A percentile compares a stretch with the other conserved stretches of the same genome.
phyloP scores from a whole-genome alignment of 92 coral and sea anemone species.

The Parazoanthus swiftii region DNA sequence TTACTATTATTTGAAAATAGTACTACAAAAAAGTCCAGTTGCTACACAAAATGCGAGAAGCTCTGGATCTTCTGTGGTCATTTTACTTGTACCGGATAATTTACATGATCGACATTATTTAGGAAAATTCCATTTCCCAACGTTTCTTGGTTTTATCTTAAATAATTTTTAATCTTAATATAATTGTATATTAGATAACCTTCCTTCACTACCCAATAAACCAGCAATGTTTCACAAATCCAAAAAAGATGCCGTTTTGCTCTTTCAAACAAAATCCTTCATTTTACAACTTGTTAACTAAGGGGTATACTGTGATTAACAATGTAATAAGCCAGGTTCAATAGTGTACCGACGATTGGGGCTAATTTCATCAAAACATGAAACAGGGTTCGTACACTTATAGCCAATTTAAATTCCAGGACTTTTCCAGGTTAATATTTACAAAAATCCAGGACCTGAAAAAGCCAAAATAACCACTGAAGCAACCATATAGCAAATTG shows the following conservation, averaged over 20 bases:
- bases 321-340: too few species aligned
- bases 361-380: too few species aligned
- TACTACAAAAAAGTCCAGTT: conserved; percentile 57
- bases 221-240: neutral
- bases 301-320: too few species aligned
- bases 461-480: too few species aligned
- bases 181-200: neutral
- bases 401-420: too few species aligned
- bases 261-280: too few species aligned
- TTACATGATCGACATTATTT: neutral
- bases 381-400: too few species aligned
- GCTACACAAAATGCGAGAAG: neutral
- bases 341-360: too few species aligned
- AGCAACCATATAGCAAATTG: too few species aligned
- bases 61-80: neutral
- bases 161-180: conserved; percentile 1
- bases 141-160: neutral
- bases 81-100: neutral
- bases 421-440: too few species aligned
- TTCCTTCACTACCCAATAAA: neutral
- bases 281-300: too few species aligned
- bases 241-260: neutral
- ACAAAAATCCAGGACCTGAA: too few species aligned
- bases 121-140: conserved; percentile 20
- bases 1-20: conserved; percentile 59